Conservation (phyloP, 2,797 vertebrate genomes). For the Columba guinea region DNA sequence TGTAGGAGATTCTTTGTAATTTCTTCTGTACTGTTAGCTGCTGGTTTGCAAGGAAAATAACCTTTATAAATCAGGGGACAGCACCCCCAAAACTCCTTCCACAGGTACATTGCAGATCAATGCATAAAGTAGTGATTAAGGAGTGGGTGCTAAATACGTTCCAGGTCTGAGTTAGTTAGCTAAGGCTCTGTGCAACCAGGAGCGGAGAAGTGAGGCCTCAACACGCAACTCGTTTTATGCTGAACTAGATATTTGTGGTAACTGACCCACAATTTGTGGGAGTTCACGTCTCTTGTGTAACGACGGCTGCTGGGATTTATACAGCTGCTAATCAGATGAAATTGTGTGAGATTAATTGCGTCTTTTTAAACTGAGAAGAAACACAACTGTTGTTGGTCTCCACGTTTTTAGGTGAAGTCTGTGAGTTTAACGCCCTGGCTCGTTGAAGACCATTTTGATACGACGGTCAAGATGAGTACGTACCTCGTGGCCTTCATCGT, state of each 20-base stretch:
- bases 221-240: fast-evolving
- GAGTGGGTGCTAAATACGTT: background rate
- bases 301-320: background rate
- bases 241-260: fast-evolving
- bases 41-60: background rate
- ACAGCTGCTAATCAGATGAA: background rate
- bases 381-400: background rate
- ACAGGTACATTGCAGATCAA: background rate
- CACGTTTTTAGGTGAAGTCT: conserved; percentile 79
- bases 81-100: no score
- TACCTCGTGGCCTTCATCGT: conserved; percentile 93
- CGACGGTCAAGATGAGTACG: conserved; percentile 91
- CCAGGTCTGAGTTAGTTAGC: background rate
- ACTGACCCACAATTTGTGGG: background rate
- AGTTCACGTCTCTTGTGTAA: background rate
- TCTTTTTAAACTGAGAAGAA: background rate
- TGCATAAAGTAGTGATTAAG: background rate
- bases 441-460: conserved; percentile 89
- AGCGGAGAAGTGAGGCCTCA: background rate
- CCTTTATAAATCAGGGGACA: background rate
- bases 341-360: background rate
- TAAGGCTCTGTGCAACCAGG: background rate
- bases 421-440: conserved; percentile 78
- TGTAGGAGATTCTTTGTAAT: background rate
- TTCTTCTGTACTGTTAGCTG: background rate